Conservation (phyloP, 2,113 vertebrate genomes). For the Coptodon rendalli region DNA sequence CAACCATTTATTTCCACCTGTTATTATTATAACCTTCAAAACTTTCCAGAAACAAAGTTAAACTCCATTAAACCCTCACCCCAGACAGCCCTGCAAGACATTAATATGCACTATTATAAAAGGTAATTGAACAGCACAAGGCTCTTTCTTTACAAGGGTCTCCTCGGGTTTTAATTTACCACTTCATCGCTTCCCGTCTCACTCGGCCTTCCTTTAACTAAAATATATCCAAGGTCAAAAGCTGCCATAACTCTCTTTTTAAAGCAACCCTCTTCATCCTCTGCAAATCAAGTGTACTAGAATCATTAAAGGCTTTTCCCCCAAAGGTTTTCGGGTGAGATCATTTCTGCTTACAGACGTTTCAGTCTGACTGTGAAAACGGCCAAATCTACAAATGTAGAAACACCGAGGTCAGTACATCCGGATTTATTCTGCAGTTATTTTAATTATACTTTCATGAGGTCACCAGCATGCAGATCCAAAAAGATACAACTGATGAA, state of each 20-base stretch:
- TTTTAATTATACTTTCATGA: not conserved
- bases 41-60: fast-evolving
- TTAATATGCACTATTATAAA: not conserved
- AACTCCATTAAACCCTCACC: not conserved
- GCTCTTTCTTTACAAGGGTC: not conserved
- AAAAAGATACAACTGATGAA: not conserved
- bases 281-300: not conserved
- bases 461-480: not conserved
- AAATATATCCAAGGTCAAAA: not conserved
- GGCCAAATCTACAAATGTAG: not conserved
- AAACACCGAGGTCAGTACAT: not conserved
- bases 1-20: not conserved
- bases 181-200: not conserved
- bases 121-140: not conserved
- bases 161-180: not conserved
- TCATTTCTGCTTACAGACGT: not conserved
- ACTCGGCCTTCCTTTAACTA: not conserved
- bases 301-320: not conserved
- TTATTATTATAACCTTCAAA: not conserved
- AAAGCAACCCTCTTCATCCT: not conserved
- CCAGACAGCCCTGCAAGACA: not conserved
- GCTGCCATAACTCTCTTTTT: not conserved
- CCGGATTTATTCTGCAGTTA: not conserved
- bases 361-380: not conserved
- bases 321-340: not conserved